Conservation (phyloP, 2,113 vertebrate genomes). For the Pogona vitticeps region DNA sequence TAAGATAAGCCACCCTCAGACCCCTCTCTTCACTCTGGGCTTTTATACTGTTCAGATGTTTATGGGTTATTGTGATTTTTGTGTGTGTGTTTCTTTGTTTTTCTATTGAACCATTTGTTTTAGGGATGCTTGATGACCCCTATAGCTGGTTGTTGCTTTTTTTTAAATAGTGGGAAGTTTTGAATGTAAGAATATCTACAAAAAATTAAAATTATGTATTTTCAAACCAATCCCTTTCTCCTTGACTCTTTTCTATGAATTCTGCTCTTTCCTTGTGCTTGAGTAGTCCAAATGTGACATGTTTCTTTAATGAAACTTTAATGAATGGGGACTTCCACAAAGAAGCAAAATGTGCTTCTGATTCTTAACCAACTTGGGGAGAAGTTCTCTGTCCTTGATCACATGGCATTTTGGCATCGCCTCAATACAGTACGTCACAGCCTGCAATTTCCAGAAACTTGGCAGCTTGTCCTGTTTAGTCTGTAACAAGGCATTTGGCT, state of each 20-base stretch:
- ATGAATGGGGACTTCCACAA: not conserved
- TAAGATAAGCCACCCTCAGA: too few relatives aligned
- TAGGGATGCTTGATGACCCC: too few relatives aligned
- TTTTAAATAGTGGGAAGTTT: too few relatives aligned
- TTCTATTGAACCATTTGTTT: not conserved
- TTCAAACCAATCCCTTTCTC: not conserved
- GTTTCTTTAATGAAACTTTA: not conserved
- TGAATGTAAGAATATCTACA: not conserved
- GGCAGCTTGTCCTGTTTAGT: not conserved
- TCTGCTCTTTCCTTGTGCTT: not conserved
- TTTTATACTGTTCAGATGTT: not conserved
- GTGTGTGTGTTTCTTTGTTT: not conserved
- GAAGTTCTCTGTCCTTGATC: constrained; percentile 27
- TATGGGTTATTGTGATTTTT: not conserved
- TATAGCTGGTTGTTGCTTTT: too few relatives aligned
- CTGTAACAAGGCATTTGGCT: not conserved
- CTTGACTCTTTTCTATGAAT: not conserved
- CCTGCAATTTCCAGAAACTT: not conserved
- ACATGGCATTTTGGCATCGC: not conserved
- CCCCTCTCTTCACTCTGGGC: not conserved
- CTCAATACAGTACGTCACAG: not conserved
- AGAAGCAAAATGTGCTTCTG: not conserved
- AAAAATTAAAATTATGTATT: not conserved
- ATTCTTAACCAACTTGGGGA: not conserved
- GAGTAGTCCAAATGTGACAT: not conserved